phyloP scores from a whole-genome alignment of 1,140 invertebrate genomes.

The Rhysida immarginata region DNA sequence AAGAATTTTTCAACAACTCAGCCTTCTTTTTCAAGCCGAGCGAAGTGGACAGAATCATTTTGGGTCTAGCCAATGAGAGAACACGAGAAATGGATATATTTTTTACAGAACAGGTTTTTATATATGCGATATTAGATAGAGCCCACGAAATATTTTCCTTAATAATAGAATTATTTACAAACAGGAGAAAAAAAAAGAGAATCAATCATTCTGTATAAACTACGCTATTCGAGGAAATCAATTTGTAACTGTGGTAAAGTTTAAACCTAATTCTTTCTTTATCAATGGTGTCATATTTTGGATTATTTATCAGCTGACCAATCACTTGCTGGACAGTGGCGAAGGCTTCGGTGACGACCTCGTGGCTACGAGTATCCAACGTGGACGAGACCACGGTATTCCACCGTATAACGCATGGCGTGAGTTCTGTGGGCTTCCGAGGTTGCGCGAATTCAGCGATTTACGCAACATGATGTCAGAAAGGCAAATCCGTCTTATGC shows the following conservation, averaged over 20 bases:
- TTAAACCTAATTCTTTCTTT: no score
- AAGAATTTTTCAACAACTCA: slow-evolving; percentile 3
- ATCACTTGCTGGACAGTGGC: slow-evolving; percentile 27
- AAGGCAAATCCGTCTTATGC: neutral
- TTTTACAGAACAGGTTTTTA: neutral
- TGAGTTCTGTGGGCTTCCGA: slow-evolving; percentile 1
- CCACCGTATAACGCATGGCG: slow-evolving; percentile 27
- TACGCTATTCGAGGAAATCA: no score
- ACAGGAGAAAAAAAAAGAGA: no score
- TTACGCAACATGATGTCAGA: slow-evolving; percentile 10
- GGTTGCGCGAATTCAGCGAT: neutral
- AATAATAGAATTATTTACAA: no score
- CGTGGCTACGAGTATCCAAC: slow-evolving; percentile 26
- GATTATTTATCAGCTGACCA: slow-evolving; percentile 21
- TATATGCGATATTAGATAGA: no score
- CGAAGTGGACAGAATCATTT: slow-evolving; percentile 1
- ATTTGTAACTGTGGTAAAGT: no score
- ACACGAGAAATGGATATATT: slow-evolving; percentile 1
- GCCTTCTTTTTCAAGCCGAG: neutral
- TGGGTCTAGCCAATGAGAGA: slow-evolving; percentile 2
- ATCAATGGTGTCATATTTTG: no score
- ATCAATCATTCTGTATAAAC: no score
- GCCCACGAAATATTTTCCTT: no score
- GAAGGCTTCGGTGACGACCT: slow-evolving; percentile 26
- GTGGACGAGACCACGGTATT: slow-evolving; percentile 33